phyloP scores from a whole-genome alignment of 2,113 vertebrate species.

The Chascanopsetta lugubris region DNA sequence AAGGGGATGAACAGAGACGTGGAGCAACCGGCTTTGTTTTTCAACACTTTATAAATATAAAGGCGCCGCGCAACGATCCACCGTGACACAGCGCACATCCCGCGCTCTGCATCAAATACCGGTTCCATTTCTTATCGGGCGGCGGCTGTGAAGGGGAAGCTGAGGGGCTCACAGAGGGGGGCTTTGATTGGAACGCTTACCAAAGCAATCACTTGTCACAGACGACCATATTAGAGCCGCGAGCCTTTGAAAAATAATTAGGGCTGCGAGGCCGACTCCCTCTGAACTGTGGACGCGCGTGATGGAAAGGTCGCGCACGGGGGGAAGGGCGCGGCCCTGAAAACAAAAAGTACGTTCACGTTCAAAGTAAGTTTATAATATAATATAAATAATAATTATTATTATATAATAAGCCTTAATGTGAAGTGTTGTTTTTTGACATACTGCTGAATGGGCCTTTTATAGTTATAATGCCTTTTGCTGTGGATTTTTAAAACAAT shows the following conservation, averaged over 20 bases:
- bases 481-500: too few species aligned
- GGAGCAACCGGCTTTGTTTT: too few species aligned
- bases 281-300: slow-evolving; percentile 38
- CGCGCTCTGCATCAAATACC: background rate
- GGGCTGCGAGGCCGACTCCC: slow-evolving; percentile 18
- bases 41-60: slow-evolving; percentile 10
- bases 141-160: slow-evolving; percentile 18
- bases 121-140: slow-evolving; percentile 14
- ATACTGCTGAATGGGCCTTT: too few species aligned
- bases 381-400: too few species aligned
- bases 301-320: slow-evolving; percentile 17
- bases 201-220: slow-evolving; percentile 38
- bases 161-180: slow-evolving; percentile 17
- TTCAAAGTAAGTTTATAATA: background rate
- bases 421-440: too few species aligned
- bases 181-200: slow-evolving; percentile 45
- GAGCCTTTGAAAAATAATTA: slow-evolving; percentile 31
- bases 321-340: background rate
- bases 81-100: background rate
- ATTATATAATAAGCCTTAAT: too few species aligned
- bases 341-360: too few species aligned
- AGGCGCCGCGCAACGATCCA: background rate
- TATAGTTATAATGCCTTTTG: too few species aligned
- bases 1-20: background rate
- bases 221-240: slow-evolving; percentile 8